phyloP scores from a whole-genome alignment of 2,888 invertebrate species.

The Volucella bombylans region DNA sequence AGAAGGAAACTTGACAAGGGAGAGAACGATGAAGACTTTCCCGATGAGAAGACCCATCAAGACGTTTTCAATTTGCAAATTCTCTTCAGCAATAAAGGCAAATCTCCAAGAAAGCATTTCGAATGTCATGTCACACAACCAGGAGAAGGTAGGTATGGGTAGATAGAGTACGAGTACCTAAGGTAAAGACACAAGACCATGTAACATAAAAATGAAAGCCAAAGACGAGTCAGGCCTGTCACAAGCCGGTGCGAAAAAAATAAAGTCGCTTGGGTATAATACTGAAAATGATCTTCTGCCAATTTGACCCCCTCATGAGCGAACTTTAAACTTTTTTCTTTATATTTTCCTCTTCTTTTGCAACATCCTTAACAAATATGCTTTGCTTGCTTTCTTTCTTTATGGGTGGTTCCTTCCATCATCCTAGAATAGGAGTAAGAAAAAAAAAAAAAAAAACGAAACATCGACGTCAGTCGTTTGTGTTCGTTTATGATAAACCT shows the following conservation, averaged over 20 bases:
- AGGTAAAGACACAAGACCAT: background rate
- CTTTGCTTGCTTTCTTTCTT: conserved; percentile 28
- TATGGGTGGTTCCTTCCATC: conserved; percentile 6
- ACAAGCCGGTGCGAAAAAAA: conserved; percentile 10
- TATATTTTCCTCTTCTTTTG: background rate
- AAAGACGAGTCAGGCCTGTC: background rate
- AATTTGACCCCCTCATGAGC: conserved; percentile 60
- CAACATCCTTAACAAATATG: conserved; percentile 16
- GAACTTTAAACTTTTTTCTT: conserved; percentile 61
- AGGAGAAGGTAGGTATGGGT: too few species aligned
- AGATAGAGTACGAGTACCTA: background rate
- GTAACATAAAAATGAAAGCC: conserved; percentile 17
- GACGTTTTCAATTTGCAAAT: conserved; percentile 72
- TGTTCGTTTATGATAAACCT: conserved; percentile 72
- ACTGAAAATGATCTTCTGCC: conserved; percentile 54
- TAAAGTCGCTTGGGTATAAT: conserved; percentile 45
- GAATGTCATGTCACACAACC: background rate
- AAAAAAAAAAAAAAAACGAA: conserved; percentile 1
- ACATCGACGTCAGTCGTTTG: conserved; percentile 65
- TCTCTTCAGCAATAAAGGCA: conserved; percentile 40
- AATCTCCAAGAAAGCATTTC: conserved; percentile 24
- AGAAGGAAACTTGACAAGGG: conserved; percentile 5
- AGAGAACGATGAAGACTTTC: conserved; percentile 52
- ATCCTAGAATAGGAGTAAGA: background rate
- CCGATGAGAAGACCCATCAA: conserved; percentile 65